These are phyloP conservation scores for Tenodera sinensis DNA, from an alignment of 2,888 invertebrate species.

Conservation along the genomic window DNA sequence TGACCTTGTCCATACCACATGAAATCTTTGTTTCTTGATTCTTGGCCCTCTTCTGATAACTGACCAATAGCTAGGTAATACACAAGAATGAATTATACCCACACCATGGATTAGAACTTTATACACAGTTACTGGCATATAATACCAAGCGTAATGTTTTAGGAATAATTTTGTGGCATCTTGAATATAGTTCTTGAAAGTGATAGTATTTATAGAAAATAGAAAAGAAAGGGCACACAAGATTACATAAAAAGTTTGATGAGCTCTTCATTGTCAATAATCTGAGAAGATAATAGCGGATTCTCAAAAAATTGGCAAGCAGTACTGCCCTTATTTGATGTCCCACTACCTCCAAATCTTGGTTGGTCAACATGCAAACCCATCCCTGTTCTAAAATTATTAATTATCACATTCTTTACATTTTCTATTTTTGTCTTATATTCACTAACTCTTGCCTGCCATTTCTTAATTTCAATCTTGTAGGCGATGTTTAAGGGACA, in stretches of 20 bases:
- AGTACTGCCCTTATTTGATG: not conserved
- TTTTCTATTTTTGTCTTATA: conserved; percentile 32
- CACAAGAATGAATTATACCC: conserved; percentile 33
- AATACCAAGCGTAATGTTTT: conserved; percentile 36
- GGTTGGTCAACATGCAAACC: no score
- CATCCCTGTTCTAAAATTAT: no score
- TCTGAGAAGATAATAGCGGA: conserved; percentile 31
- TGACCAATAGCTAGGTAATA: conserved; percentile 35
- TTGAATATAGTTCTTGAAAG: conserved; percentile 33
- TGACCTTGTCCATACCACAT: conserved; percentile 34
- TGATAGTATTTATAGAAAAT: conserved; percentile 31
- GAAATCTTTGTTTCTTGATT: conserved; percentile 35
- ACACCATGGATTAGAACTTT: conserved; percentile 36
- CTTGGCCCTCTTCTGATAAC: conserved; percentile 38
- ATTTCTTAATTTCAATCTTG: conserved; percentile 26
- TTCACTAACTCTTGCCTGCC: conserved; percentile 37
- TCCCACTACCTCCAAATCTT: no score
- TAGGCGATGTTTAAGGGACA: conserved; percentile 32
- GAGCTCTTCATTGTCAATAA: conserved; percentile 35
- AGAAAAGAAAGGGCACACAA: conserved; percentile 34
- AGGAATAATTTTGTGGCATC: conserved; percentile 23
- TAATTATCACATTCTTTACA: not conserved
- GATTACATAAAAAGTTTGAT: conserved; percentile 31
- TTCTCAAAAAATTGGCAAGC: conserved; percentile 35
- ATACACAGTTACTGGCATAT: conserved; percentile 38